phyloP scores from a whole-genome alignment of 2,888 invertebrate species.

The Agrochola macilenta region DNA sequence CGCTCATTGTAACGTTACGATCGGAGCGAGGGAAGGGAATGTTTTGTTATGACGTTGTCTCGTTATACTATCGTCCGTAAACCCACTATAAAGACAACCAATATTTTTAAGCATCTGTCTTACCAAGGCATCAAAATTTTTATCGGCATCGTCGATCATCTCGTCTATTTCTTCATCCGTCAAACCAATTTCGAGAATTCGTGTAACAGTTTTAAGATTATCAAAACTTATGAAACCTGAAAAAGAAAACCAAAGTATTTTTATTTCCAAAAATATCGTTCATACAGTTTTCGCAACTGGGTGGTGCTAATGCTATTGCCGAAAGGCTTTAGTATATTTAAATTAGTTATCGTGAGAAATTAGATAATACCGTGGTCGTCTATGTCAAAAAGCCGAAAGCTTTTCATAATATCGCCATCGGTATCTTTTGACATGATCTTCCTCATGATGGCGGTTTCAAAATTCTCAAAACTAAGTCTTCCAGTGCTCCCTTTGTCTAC shows the following conservation, averaged over 20 bases:
- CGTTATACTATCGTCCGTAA: too few species aligned
- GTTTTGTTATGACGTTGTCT: too few species aligned
- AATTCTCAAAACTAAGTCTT: conserved; percentile 86
- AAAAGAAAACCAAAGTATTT: not conserved
- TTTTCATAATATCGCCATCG: conserved; percentile 88
- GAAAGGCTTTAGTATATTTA: not conserved
- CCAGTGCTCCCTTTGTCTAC: conserved; percentile 86
- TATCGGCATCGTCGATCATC: conserved; percentile 88
- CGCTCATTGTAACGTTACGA: too few species aligned
- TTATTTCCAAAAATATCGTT: too few species aligned
- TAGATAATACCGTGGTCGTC: conserved; percentile 80
- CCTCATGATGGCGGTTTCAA: conserved; percentile 86
- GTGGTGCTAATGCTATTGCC: not conserved
- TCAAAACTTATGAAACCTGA: conserved; percentile 84
- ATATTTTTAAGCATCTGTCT: conserved; percentile 48
- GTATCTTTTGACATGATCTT: conserved; percentile 85
- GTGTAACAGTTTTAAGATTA: conserved; percentile 81
- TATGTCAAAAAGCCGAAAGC: conserved; percentile 86
- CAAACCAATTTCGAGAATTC: conserved; percentile 79
- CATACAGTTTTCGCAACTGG: not conserved
- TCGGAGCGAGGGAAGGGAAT: too few species aligned
- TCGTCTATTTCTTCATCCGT: conserved; percentile 88
- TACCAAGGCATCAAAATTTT: conserved; percentile 84
- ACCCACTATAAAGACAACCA: too few species aligned
- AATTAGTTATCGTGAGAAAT: not conserved